A percentile compares a stretch with the other conserved stretches of the same genome.
Evolutionary conservation across 2,888 invertebrate species (phyloP).

Genomic region (Trissolcus japonicus): DNA sequence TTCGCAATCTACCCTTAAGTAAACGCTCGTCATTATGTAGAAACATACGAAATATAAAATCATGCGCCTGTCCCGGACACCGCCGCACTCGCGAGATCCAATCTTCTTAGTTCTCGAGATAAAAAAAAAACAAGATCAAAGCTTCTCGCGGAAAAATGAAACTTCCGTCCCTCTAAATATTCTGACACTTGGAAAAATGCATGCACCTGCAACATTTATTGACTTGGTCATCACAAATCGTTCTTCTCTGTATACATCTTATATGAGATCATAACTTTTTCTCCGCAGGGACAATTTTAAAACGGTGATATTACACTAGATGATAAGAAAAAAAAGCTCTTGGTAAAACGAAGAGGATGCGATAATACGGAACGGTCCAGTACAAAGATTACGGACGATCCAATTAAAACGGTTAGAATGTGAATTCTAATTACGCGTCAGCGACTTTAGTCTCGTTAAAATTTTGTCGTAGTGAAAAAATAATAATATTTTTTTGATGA

Average conservation of each 20-base stretch:
- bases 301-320: slow-evolving; percentile 6
- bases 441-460: slow-evolving; percentile 17
- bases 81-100: slow-evolving; percentile 33
- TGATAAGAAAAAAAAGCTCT: slow-evolving; percentile 12
- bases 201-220: slow-evolving; percentile 48
- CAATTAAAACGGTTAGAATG: slow-evolving; percentile 6
- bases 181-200: slow-evolving; percentile 31
- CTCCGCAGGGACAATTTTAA: slow-evolving; percentile 33
- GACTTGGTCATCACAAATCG: slow-evolving; percentile 54
- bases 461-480: slow-evolving; percentile 36
- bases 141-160: slow-evolving; percentile 10
- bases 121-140: slow-evolving; percentile 7
- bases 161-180: slow-evolving; percentile 12
- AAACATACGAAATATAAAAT: slow-evolving; percentile 51
- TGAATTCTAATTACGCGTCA: slow-evolving; percentile 18
- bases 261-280: slow-evolving; percentile 43
- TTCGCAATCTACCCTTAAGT: neutral
- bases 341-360: slow-evolving; percentile 14
- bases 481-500: slow-evolving; percentile 46
- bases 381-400: neutral
- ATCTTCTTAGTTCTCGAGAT: slow-evolving; percentile 9
- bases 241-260: slow-evolving; percentile 32
- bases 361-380: slow-evolving; percentile 2
- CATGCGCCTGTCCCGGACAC: slow-evolving; percentile 11
- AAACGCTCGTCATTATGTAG: slow-evolving; percentile 16